Percentiles rank a stretch among this genome's conserved stretches.
These are phyloP conservation scores for Phortica variegata DNA, from an alignment of 1,140 invertebrate genomes.

Conservation along the genomic window DNA sequence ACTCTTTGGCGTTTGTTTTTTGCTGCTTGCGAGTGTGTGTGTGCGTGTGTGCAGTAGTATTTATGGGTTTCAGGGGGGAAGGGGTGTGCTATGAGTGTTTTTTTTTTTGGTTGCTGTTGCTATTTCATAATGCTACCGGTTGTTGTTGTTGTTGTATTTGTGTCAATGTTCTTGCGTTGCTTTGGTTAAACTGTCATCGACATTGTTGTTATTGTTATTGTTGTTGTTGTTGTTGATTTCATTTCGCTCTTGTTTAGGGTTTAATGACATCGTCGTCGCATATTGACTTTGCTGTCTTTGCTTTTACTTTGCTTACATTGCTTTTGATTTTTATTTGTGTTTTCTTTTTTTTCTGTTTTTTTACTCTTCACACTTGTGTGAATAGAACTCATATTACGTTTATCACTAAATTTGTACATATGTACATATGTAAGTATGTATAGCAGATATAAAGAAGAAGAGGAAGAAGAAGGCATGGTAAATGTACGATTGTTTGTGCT, in stretches of 20 bases:
- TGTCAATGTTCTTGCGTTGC: conserved; percentile 49
- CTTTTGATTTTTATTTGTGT: too few relatives aligned
- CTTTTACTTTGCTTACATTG: too few relatives aligned
- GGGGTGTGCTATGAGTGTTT: background rate
- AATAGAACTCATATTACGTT: too few relatives aligned
- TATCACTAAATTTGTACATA: background rate
- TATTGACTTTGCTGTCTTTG: conserved; percentile 17
- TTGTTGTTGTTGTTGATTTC: conserved; percentile 41
- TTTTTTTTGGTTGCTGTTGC: conserved; percentile 9
- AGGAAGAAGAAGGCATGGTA: too few relatives aligned
- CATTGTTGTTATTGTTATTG: conserved; percentile 10
- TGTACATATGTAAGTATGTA: background rate
- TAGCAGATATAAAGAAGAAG: too few relatives aligned
- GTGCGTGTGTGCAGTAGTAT: too few relatives aligned
- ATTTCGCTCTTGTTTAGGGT: conserved; percentile 51
- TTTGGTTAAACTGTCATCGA: conserved; percentile 22
- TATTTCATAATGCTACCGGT: conserved; percentile 53
- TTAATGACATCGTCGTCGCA: conserved; percentile 56
- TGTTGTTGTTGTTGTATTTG: conserved; percentile 46
- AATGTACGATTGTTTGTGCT: too few relatives aligned
- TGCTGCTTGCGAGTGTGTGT: too few relatives aligned
- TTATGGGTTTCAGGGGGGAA: too few relatives aligned
- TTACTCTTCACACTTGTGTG: conserved; percentile 36
- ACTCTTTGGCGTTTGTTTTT: conserved; percentile 2
- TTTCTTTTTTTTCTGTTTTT: conserved; percentile 5